These are phyloP conservation scores for Axinella damicornis DNA, from an alignment of 37 sponge, comb jelly and placozoan genomes.

Conservation along the genomic window DNA sequence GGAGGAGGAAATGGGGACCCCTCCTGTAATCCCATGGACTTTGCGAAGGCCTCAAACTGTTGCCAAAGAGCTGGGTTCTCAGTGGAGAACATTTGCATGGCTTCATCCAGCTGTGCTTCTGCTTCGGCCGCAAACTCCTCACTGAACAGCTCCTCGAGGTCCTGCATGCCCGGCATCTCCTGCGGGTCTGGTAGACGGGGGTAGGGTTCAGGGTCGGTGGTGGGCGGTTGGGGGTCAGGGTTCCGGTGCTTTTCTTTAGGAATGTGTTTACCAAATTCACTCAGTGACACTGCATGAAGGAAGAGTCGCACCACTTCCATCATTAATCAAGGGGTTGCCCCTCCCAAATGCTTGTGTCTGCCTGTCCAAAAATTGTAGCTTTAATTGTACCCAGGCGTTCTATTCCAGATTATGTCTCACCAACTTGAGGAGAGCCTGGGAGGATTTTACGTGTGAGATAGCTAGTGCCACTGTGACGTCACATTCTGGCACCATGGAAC, in stretches of 20 bases:
- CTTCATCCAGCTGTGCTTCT: constrained; percentile 65
- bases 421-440: no score
- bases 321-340: not conserved
- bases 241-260: constrained; percentile 16
- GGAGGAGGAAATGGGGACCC: not conserved
- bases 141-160: constrained; percentile 44
- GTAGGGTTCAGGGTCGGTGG: not conserved
- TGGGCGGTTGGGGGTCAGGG: not conserved
- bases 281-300: constrained; percentile 50
- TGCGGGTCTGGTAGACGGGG: not conserved
- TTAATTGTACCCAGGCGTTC: no score
- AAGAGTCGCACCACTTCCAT: not conserved
- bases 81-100: constrained; percentile 37
- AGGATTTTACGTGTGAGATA: no score
- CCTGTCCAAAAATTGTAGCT: no score
- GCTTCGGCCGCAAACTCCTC: constrained; percentile 58
- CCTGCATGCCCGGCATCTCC: constrained; percentile 7
- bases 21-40: constrained; percentile 21
- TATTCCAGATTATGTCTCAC: no score
- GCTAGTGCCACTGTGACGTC: no score
- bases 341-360: not conserved
- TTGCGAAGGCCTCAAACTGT: constrained; percentile 60
- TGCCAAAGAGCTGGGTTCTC: constrained; percentile 81
- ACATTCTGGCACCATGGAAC: no score
- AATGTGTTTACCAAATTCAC: constrained; percentile 80